Evolutionary conservation across 1,140 invertebrate genomes (phyloP), one percentile per base, ranked within the genome.

Genomic region (Ylistrum balloti): DNA sequence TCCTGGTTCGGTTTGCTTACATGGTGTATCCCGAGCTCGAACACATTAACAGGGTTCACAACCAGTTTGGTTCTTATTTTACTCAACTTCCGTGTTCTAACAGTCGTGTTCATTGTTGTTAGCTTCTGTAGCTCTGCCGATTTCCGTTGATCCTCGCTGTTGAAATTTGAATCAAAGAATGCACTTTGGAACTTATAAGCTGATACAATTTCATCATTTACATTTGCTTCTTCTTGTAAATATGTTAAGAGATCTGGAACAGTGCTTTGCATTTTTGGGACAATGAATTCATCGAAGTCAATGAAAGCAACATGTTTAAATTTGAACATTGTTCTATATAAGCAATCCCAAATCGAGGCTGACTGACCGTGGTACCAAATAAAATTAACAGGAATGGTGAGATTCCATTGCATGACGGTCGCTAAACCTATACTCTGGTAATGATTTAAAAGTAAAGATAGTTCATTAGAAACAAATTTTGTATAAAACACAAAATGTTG

Each of bases 321-420:
- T 17, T 86, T 35, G 33, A 87, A 88, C 91, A 95, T 94, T 35
- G 88, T 93, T 86, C 95, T 86, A 74, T 93, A 93, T 7, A 94
- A 86, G 85, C 95, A 95, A 34, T 95, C 95, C 91, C 92, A 93
- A 20, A 94, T 89, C 7, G 94, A 91, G 2, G 93, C 89, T 32
- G 94, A 93, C 88, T 95, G 94, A 11, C 94, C 95, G 33, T 95
- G 91, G 91, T 94, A 95, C 94, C 94, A 95, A 20, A 95, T 92
- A 5, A 15, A 33, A 22, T 91, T 74, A 5, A 88, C 38, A 20
- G 35, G 28, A 3, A 93, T 34, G 7, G 93, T 90, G 22, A 95
- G 22, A 9, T 90, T 86, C 93, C 93, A 95, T 0, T 86, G 89
- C 17, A 95, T 48, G 15, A 91, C 32, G 0, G 92, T 94, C 33